These are phyloP conservation scores for Sebastes matsubarae DNA, from an alignment of 2,797 vertebrate species.

Conservation along the genomic window DNA sequence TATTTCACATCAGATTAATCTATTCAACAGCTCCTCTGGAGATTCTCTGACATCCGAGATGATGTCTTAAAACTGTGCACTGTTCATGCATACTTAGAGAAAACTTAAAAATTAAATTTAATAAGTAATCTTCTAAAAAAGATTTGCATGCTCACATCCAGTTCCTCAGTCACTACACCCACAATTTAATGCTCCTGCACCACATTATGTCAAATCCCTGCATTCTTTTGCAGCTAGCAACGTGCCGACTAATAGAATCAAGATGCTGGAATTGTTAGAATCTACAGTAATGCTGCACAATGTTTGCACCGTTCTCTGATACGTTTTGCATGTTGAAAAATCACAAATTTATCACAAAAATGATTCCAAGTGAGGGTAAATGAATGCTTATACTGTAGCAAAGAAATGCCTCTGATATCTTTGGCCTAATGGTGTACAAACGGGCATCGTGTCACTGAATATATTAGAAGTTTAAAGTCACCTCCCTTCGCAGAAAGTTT, in stretches of 20 bases:
- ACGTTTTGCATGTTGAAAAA: not conserved
- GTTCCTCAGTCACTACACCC: conserved; percentile 1
- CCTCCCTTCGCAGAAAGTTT: not conserved
- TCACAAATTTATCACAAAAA: not conserved
- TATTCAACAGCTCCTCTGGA: conserved; percentile 1
- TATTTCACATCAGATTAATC: conserved; percentile 54
- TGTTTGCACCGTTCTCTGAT: not conserved
- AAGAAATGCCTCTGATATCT: not conserved
- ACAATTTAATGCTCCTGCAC: not conserved
- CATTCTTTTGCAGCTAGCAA: not conserved
- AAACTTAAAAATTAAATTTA: not conserved
- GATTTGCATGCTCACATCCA: not conserved
- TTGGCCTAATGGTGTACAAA: not conserved
- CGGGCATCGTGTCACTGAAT: not conserved
- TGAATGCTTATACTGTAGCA: fast-evolving
- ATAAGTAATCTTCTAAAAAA: not conserved
- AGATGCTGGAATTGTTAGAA: not conserved
- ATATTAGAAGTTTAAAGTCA: not conserved
- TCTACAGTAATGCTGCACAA: not conserved
- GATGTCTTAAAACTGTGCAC: not conserved
- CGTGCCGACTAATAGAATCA: not conserved
- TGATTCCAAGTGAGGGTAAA: not conserved
- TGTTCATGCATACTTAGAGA: not conserved
- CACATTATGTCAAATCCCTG: not conserved
- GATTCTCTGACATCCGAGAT: not conserved